Percentiles rank a stretch among this genome's conserved stretches.
Evolutionary conservation across 2,888 invertebrate genomes (phyloP).

Genomic region (Callyntrura guangdongensis): DNA sequence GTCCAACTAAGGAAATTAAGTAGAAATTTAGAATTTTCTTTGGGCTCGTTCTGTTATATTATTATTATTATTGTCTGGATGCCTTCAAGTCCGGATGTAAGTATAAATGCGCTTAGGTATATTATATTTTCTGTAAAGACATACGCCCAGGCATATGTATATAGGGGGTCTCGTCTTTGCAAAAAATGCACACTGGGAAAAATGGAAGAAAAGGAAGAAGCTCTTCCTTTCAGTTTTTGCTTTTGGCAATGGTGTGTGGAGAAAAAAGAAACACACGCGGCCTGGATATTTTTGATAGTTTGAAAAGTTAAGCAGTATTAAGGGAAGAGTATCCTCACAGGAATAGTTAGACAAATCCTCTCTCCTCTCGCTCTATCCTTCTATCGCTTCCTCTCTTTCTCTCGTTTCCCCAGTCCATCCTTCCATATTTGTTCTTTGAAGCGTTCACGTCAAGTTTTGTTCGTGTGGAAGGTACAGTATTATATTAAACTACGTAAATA

Average conservation of each 20-base stretch:
- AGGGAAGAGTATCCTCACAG: conserved; percentile 29
- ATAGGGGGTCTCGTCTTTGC: background rate
- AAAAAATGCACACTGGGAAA: background rate
- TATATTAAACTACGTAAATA: conserved; percentile 1
- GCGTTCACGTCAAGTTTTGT: conserved; percentile 27
- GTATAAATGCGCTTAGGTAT: background rate
- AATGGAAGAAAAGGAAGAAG: background rate
- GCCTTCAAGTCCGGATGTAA: background rate
- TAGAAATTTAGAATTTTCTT: conserved; percentile 11
- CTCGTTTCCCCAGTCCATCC: too few relatives aligned
- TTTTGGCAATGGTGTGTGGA: background rate
- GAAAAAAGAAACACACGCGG: background rate
- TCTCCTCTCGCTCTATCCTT: conserved; percentile 15
- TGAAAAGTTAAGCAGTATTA: conserved; percentile 53
- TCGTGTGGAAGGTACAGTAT: background rate
- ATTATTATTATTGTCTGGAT: background rate
- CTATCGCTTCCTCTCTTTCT: background rate
- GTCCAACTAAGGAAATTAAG: conserved; percentile 17
- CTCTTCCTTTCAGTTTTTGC: background rate
- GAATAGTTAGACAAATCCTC: conserved; percentile 50
- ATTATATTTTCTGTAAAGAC: too few relatives aligned
- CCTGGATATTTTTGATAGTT: conserved; percentile 55
- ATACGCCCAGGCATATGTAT: background rate
- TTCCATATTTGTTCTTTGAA: background rate
- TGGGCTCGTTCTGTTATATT: background rate